Evolutionary conservation across 2,888 invertebrate species (phyloP).

Genomic region (Sturmia bella): DNA sequence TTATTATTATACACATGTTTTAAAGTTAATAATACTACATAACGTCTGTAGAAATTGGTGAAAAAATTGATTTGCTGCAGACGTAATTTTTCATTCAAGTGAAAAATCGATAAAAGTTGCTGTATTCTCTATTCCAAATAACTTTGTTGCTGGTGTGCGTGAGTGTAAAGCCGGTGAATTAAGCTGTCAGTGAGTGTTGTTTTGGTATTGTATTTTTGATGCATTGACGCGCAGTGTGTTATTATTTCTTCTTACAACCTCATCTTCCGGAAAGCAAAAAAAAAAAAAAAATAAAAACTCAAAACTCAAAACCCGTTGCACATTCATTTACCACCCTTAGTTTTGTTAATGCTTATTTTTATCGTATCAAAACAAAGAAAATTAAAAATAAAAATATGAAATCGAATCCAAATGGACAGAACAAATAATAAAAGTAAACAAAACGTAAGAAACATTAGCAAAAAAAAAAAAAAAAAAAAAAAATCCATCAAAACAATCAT

Average conservation of each 20-base stretch:
- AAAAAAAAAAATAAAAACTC: no score
- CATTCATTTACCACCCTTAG: constrained; percentile 13
- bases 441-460: no score
- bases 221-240: constrained; percentile 57
- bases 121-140: constrained; percentile 70
- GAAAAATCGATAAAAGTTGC: constrained; percentile 75
- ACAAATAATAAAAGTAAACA: constrained; percentile 63
- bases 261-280: neutral
- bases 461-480: no score
- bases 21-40: constrained; percentile 27
- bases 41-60: constrained; percentile 11
- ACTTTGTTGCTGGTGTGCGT: constrained; percentile 49
- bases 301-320: constrained; percentile 28
- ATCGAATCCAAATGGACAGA: constrained; percentile 36
- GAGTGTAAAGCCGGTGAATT: constrained; percentile 72
- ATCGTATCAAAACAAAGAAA: constrained; percentile 40
- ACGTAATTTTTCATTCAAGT: constrained; percentile 67
- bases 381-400: constrained; percentile 49
- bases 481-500: no score
- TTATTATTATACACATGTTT: neutral
- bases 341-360: constrained; percentile 3
- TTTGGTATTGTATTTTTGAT: constrained; percentile 16
- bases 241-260: constrained; percentile 38
- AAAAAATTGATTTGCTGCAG: constrained; percentile 54
- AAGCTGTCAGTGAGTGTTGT: constrained; percentile 51